Evolutionary conservation across 2,888 invertebrate genomes (phyloP), one percentile per base, ranked within the genome.

Genomic region (Conomelus anceps): DNA sequence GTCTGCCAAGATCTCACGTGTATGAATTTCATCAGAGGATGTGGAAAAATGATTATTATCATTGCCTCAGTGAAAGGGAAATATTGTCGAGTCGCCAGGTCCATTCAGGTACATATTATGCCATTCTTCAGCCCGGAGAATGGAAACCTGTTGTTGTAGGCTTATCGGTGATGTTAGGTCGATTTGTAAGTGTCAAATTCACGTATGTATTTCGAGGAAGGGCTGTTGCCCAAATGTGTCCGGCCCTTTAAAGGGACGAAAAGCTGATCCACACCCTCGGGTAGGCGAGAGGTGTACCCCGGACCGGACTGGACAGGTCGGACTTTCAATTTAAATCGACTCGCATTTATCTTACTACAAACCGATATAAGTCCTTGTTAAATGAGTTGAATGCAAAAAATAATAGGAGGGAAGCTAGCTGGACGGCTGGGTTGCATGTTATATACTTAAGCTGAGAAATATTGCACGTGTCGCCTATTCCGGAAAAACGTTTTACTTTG

Each of bases 11-110:
- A 86, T 86, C 86, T 29, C 86, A 86, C 86, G 26, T 86, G 86
- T 86, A 86, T 86, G 86, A 86, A 86, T 86, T 86, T 86, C 86
- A 86, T 86, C 88, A 23, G 23, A 24, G 63, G 63, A 63, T n/a
- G 63, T 63, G 63, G 63, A 63, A 63, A 63, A 63, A 63, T 63
- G 63, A 63, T 63, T 63, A 63, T 63, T 63, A 63, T 63, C 63
- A 63, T 63, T 63, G 63, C 63, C 63, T n/a, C 63, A 6, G n/a
- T n/a, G n/a, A 63, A 63, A 63, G 63, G 63, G n/a, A 63, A 63
- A 63, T 63, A 63, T 63, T 63, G 63, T 63, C n/a, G 20, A 13
- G 34, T 1, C 1, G 34, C 4, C 34, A n/a, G 63, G 20, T n/a
- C 3, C 20, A 63, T 63, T 63, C 63, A 63, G 63, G 1, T 11